Conservation (phyloP, 2,113 vertebrate species). For the Hippocampus mohnikei region DNA sequence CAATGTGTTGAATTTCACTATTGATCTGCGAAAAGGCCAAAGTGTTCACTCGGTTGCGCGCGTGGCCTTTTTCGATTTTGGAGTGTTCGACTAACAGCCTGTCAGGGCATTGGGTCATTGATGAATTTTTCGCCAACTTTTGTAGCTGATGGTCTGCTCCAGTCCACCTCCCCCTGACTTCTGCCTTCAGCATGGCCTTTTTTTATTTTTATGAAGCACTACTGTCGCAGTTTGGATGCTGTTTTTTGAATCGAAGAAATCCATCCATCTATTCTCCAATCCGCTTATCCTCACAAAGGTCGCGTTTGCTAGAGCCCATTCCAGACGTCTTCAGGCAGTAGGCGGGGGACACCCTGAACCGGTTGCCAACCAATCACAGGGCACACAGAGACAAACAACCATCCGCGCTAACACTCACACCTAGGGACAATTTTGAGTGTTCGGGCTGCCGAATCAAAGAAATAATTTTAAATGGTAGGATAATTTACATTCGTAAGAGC, state of each 20-base stretch:
- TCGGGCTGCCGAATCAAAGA: too few relatives aligned
- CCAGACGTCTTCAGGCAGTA: too few relatives aligned
- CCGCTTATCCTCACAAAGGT: too few relatives aligned
- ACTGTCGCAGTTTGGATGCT: constrained; percentile 5
- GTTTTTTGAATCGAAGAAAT: constrained; percentile 36
- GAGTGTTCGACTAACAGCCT: constrained; percentile 39
- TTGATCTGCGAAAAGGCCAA: constrained; percentile 54
- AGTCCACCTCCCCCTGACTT: constrained; percentile 20
- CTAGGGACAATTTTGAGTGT: too few relatives aligned
- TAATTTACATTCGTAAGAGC: constrained; percentile 45
- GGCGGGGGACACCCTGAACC: too few relatives aligned
- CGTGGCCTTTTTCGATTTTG: constrained; percentile 51
- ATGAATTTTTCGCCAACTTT: constrained; percentile 46
- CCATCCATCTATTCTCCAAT: too few relatives aligned
- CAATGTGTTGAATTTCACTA: constrained; percentile 49
- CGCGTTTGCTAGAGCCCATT: too few relatives aligned
- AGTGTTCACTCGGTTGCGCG: constrained; percentile 45
- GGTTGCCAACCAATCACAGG: too few relatives aligned
- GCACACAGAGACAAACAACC: too few relatives aligned
- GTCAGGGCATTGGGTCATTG: constrained; percentile 38
- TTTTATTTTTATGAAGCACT: constrained; percentile 39
- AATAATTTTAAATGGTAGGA: constrained; percentile 32
- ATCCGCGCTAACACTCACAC: too few relatives aligned
- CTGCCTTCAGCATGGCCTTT: constrained; percentile 27
- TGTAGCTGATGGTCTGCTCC: constrained; percentile 29